Evolutionary conservation across 1,140 invertebrate genomes (phyloP).

Genomic region (Drosophila santomea): DNA sequence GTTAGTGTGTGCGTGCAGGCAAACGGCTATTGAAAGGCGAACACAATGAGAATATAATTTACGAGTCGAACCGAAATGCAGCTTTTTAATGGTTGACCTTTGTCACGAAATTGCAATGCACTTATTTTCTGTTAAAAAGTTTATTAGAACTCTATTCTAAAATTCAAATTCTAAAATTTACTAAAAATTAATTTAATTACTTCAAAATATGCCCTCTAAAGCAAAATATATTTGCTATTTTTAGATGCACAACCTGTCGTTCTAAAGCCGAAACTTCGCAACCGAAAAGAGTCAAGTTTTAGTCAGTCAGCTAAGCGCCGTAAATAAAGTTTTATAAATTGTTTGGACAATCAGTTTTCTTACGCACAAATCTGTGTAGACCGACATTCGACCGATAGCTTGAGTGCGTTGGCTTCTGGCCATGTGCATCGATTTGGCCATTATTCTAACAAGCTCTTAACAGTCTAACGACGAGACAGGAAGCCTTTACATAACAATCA

Average conservation of each 20-base stretch:
- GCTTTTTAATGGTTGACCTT: slow-evolving; percentile 64
- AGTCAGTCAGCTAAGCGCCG: slow-evolving; percentile 2
- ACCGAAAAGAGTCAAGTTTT: slow-evolving; percentile 2
- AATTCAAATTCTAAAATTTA: slow-evolving; percentile 3
- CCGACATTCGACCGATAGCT: slow-evolving; percentile 9
- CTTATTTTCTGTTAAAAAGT: slow-evolving; percentile 37
- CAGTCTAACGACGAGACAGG: slow-evolving; percentile 38
- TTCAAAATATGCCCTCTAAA: neutral
- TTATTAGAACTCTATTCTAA: neutral
- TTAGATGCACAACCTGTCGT: neutral
- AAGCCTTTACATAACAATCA: slow-evolving; percentile 29
- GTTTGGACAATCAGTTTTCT: slow-evolving; percentile 21
- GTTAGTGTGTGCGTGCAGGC: slow-evolving; percentile 1
- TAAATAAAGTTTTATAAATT: slow-evolving; percentile 20
- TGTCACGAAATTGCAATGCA: slow-evolving; percentile 57
- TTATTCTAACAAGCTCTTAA: slow-evolving; percentile 66
- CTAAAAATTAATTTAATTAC: neutral
- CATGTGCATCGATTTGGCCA: slow-evolving; percentile 58
- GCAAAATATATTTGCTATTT: too few relatives aligned
- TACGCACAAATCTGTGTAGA: slow-evolving; percentile 10
- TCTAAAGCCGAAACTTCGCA: slow-evolving; percentile 25
- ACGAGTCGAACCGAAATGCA: slow-evolving; percentile 29
- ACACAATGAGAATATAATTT: slow-evolving; percentile 74
- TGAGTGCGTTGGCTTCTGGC: slow-evolving; percentile 21
- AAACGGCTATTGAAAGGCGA: slow-evolving; percentile 35